Percentiles rank a stretch among this genome's conserved stretches.
Conservation (phyloP, 1,140 invertebrate genomes). For the Drosophila kanapiae region DNA sequence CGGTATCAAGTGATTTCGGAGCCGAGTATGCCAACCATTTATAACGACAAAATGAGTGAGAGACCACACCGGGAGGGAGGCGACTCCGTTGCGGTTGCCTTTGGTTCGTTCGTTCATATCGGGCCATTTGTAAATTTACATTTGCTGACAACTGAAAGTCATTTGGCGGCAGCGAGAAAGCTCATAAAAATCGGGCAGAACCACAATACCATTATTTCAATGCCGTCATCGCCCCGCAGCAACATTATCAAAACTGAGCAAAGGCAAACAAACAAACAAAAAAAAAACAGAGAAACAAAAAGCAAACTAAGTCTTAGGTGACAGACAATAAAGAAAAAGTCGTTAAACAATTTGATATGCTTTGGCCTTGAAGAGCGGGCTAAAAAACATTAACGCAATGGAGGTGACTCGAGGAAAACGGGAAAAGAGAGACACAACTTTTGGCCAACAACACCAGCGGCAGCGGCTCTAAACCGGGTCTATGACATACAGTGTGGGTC, state of each 20-base stretch:
- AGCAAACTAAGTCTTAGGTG: constrained; percentile 62
- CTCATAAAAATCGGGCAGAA: constrained; percentile 44
- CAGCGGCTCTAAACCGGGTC: constrained; percentile 30
- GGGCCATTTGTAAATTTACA: constrained; percentile 64
- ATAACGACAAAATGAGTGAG: constrained; percentile 24
- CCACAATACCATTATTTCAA: constrained; percentile 48
- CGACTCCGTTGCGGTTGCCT: neutral
- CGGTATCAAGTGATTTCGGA: constrained; percentile 29
- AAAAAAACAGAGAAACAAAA: constrained; percentile 28
- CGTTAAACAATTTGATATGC: constrained; percentile 78
- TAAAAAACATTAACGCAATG: constrained; percentile 33
- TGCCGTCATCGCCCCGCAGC: constrained; percentile 54
- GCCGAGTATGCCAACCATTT: constrained; percentile 31
- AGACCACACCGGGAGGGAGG: neutral
- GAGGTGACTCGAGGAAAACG: constrained; percentile 14
- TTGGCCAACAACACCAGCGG: constrained; percentile 15
- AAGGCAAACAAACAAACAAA: constrained; percentile 15
- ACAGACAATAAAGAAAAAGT: constrained; percentile 72
- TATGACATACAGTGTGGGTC: constrained; percentile 40
- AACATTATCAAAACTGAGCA: constrained; percentile 42
- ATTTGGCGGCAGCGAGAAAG: constrained; percentile 42
- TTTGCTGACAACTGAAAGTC: constrained; percentile 62
- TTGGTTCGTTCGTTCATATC: constrained; percentile 12
- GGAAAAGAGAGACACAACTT: constrained; percentile 20
- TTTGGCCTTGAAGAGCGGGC: constrained; percentile 68